A percentile compares a stretch with the other conserved stretches of the same genome.
Conservation (phyloP, 2,888 invertebrate genomes). For the Melitaea athalia region DNA sequence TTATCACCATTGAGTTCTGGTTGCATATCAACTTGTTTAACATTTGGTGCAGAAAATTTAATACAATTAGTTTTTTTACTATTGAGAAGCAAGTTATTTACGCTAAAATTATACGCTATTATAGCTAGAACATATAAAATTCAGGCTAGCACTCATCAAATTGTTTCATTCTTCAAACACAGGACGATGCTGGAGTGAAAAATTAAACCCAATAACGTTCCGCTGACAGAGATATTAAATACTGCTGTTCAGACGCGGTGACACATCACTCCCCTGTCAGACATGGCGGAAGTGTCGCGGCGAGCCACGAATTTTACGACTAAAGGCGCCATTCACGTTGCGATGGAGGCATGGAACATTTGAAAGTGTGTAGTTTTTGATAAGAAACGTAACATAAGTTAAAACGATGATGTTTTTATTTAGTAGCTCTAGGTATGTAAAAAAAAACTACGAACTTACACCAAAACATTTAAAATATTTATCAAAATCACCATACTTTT, state of each 20-base stretch:
- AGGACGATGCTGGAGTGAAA: conserved; percentile 25
- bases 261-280: conserved; percentile 36
- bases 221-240: conserved; percentile 37
- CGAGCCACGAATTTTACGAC: conserved; percentile 2
- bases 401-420: too few relatives aligned
- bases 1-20: too few relatives aligned
- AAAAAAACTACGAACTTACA: too few relatives aligned
- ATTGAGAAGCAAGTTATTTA: too few relatives aligned
- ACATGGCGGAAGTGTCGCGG: conserved; percentile 6
- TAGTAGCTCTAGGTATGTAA: too few relatives aligned
- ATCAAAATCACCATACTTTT: too few relatives aligned
- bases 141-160: neutral
- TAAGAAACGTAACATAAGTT: neutral
- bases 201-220: conserved; percentile 38
- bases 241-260: conserved; percentile 34
- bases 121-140: neutral
- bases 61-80: too few relatives aligned
- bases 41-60: too few relatives aligned
- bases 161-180: conserved; percentile 1
- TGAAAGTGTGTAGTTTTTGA: too few relatives aligned
- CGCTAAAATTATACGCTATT: too few relatives aligned
- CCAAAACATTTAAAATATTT: too few relatives aligned
- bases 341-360: neutral
- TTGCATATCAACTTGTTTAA: too few relatives aligned
- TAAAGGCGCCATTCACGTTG: neutral